Evolutionary conservation across 2,888 invertebrate genomes (phyloP).

Genomic region (Latheticus oryzae): DNA sequence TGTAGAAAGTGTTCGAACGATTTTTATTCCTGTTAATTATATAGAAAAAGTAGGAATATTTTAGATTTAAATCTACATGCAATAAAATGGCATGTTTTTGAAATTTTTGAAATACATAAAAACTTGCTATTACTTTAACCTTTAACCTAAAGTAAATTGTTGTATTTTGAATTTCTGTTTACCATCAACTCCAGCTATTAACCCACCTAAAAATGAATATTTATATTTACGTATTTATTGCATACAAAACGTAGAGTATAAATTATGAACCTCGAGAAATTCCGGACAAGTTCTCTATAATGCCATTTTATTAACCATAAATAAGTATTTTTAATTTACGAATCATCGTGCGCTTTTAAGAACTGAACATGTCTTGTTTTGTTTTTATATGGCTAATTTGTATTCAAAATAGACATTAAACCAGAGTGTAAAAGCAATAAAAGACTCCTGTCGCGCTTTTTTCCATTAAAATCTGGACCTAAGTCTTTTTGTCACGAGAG

Average conservation of each 20-base stretch:
- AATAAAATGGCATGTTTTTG: too few relatives aligned
- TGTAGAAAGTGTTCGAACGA: too few relatives aligned
- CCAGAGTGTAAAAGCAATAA: conserved; percentile 38
- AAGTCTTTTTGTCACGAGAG: conserved; percentile 18
- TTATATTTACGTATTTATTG: too few relatives aligned
- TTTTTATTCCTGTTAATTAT: too few relatives aligned
- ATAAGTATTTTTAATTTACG: conserved; percentile 29
- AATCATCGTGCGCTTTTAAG: conserved; percentile 20
- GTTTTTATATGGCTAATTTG: conserved; percentile 34
- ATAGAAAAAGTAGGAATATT: too few relatives aligned
- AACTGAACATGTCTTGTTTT: conserved; percentile 27
- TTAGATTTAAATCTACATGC: too few relatives aligned
- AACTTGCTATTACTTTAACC: too few relatives aligned
- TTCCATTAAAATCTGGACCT: conserved; percentile 28
- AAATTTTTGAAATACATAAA: too few relatives aligned
- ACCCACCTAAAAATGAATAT: too few relatives aligned
- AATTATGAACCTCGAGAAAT: conserved; percentile 8
- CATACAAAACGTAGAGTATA: conserved; percentile 7
- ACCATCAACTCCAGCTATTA: too few relatives aligned
- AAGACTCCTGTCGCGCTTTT: conserved; percentile 35
- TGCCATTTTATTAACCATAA: conserved; percentile 34
- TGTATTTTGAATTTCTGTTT: too few relatives aligned
- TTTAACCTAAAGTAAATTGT: too few relatives aligned
- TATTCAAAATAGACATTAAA: conserved; percentile 42
- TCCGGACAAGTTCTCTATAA: conserved; percentile 8